Evolutionary conservation across 2,888 invertebrate genomes (phyloP).

Genomic region (Opisthograptis luteolata): DNA sequence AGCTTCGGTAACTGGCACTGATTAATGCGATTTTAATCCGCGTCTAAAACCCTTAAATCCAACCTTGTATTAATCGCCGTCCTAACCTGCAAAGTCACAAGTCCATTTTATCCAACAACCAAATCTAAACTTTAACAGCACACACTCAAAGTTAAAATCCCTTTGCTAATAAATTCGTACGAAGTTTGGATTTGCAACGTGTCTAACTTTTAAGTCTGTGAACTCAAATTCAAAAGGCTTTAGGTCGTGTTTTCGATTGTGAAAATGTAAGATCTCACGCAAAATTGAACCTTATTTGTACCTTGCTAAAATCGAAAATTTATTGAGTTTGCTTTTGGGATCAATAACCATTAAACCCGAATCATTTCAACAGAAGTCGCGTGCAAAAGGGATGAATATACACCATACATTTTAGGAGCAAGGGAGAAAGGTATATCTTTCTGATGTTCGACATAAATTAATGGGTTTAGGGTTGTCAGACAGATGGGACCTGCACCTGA

Average conservation of each 20-base stretch:
- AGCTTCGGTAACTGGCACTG: conserved; percentile 84
- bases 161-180: conserved; percentile 39
- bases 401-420: conserved; percentile 44
- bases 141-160: conserved; percentile 47
- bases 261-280: conserved; percentile 30
- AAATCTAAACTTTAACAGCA: conserved; percentile 57
- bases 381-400: conserved; percentile 55
- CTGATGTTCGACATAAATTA: conserved; percentile 55
- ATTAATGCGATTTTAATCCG: conserved; percentile 89
- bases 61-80: conserved; percentile 80
- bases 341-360: conserved; percentile 79
- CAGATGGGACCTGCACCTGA: conserved; percentile 76
- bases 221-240: conserved; percentile 73
- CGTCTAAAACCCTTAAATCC: conserved; percentile 86
- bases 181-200: conserved; percentile 48
- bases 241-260: conserved; percentile 64
- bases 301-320: conserved; percentile 53
- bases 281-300: conserved; percentile 36
- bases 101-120: conserved; percentile 43
- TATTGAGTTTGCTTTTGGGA: conserved; percentile 48
- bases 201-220: conserved; percentile 76
- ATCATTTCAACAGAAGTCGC: conserved; percentile 75
- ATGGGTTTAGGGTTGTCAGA: conserved; percentile 55
- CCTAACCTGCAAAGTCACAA: conserved; percentile 79
- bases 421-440: conserved; percentile 54